Evolutionary conservation across 2,797 vertebrate species (phyloP).

Genomic region (Eupleurogrammus muticus): DNA sequence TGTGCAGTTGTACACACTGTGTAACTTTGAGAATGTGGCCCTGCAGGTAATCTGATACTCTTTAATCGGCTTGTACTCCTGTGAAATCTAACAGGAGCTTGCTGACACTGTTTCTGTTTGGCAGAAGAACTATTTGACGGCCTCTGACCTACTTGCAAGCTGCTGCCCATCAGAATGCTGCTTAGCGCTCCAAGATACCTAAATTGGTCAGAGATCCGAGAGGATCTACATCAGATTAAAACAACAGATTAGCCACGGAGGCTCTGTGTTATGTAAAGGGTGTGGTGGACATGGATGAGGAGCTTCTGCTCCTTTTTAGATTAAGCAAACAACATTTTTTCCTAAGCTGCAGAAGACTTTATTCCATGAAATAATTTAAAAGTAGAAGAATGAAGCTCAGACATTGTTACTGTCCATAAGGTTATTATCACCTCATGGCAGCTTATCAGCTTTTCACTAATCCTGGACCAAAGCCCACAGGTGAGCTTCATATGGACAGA

Average conservation of each 20-base stretch:
- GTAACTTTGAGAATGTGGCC: conserved; percentile 67
- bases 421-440: conserved; percentile 42
- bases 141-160: conserved; percentile 77
- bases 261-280: conserved; percentile 6
- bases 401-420: conserved; percentile 25
- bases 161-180: conserved; percentile 52
- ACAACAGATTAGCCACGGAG: conserved; percentile 63
- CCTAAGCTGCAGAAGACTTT: not conserved
- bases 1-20: conserved; percentile 19
- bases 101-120: conserved; percentile 77
- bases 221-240: conserved; percentile 71
- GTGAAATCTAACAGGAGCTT: conserved; percentile 78
- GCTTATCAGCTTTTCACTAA: conserved; percentile 50
- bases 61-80: conserved; percentile 73
- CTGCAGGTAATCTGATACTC: conserved; percentile 66
- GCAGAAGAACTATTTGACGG: conserved; percentile 65
- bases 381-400: not conserved
- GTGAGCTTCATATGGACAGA: not conserved
- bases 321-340: not conserved
- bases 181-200: conserved; percentile 58
- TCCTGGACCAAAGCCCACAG: conserved; percentile 27
- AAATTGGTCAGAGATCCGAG: conserved; percentile 72
- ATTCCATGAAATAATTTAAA: not conserved
- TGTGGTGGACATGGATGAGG: not conserved
- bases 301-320: not conserved